phyloP scores from a whole-genome alignment of 2,888 invertebrate genomes.

The Pammene fasciana region DNA sequence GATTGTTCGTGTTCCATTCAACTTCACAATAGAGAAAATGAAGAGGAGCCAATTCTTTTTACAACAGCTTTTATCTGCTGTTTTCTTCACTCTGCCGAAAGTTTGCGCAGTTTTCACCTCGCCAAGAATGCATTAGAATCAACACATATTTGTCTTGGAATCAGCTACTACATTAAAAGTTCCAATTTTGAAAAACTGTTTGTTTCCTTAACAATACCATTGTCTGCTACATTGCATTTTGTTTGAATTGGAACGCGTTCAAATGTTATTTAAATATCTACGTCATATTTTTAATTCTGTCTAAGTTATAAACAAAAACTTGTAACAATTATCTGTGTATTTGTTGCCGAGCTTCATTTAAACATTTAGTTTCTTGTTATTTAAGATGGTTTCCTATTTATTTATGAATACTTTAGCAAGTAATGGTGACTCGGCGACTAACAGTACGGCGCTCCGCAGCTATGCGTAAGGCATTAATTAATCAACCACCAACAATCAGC shows the following conservation, averaged over 20 bases:
- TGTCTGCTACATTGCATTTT: conserved; percentile 47
- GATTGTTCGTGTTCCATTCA: conserved; percentile 79
- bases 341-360: not conserved
- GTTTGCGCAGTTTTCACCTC: conserved; percentile 73
- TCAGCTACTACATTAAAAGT: conserved; percentile 62
- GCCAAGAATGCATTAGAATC: conserved; percentile 72
- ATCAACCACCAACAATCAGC: conserved; percentile 34
- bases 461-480: conserved; percentile 39
- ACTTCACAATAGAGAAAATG: conserved; percentile 81
- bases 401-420: conserved; percentile 34
- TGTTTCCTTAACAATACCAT: conserved; percentile 53
- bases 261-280: not conserved
- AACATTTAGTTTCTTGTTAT: not conserved
- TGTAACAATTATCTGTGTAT: not conserved
- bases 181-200: conserved; percentile 69
- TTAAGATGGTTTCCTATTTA: conserved; percentile 13
- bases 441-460: conserved; percentile 33
- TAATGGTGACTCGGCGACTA: conserved; percentile 40
- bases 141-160: conserved; percentile 74
- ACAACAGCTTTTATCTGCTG: conserved; percentile 72
- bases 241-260: conserved; percentile 18
- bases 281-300: not conserved
- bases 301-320: not conserved
- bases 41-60: conserved; percentile 78
- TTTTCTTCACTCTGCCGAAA: conserved; percentile 73